Conservation (phyloP, 2,797 vertebrate genomes). For the Phoeniculus purpureus region DNA sequence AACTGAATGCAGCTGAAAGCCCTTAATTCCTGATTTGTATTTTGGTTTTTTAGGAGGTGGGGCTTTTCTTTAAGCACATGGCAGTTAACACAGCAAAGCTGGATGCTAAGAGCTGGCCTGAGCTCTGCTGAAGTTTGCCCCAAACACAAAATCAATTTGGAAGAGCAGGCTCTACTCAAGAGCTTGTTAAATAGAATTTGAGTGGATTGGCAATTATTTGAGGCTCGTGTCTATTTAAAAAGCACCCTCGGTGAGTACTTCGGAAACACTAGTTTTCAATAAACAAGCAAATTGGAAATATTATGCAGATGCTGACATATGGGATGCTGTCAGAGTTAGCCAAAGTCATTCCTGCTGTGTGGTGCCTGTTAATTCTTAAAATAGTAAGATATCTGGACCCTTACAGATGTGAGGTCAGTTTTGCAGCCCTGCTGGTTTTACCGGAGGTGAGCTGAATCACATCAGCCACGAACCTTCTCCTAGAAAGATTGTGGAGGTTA, state of each 20-base stretch:
- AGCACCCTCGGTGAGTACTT: neutral
- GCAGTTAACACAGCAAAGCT: neutral
- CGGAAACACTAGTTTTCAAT: neutral
- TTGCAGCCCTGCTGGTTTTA: neutral
- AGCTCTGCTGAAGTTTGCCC: neutral
- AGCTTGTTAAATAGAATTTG: neutral
- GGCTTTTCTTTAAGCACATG: neutral
- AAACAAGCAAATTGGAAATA: neutral
- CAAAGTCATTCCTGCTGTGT: neutral
- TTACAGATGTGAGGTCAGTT: neutral
- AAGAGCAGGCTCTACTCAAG: slow-evolving; percentile 1
- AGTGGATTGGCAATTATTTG: neutral
- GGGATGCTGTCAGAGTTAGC: neutral
- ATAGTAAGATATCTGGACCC: neutral
- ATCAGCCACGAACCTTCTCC: neutral
- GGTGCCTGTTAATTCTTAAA: neutral
- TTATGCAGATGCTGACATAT: neutral
- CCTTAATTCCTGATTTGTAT: slow-evolving; percentile 41
- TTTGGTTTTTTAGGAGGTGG: neutral
- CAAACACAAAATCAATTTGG: neutral
- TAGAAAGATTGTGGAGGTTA: neutral
- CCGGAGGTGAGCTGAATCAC: neutral
- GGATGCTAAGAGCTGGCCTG: neutral
- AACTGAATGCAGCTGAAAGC: slow-evolving; percentile 58
- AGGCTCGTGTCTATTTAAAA: neutral